phyloP scores from a whole-genome alignment of 2,113 vertebrate genomes.

The Micronisus gabar region DNA sequence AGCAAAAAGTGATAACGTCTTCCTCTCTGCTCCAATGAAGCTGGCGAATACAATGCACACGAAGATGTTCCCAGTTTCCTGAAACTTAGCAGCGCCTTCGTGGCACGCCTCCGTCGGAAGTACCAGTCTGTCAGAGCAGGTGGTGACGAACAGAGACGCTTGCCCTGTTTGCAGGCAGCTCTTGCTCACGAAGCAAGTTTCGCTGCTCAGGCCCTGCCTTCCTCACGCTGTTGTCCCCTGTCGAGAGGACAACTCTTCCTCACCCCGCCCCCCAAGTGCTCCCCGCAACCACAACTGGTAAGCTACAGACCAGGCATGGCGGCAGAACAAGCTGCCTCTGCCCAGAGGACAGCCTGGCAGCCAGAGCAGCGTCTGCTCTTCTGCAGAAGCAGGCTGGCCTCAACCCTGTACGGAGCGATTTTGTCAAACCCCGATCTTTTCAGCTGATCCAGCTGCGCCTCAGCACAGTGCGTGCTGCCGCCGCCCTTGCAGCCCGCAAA shows the following conservation, averaged over 20 bases:
- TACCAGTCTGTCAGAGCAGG: background rate
- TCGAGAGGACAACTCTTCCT: background rate
- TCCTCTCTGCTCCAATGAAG: background rate
- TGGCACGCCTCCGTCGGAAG: background rate
- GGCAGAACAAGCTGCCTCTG: background rate
- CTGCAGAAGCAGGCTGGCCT: background rate
- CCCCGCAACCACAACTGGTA: background rate
- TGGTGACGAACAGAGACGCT: background rate
- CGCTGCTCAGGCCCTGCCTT: background rate
- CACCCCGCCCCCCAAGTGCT: background rate
- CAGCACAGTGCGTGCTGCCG: fast-evolving
- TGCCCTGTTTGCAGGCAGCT: background rate
- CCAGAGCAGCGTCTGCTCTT: no score
- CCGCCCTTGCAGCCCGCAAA: background rate
- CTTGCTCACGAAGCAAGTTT: background rate
- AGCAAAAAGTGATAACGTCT: background rate
- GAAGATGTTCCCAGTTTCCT: background rate
- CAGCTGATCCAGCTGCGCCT: background rate
- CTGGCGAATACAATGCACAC: background rate
- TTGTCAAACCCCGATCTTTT: background rate
- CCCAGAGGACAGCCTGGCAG: background rate
- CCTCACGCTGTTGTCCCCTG: no score
- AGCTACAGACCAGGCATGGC: background rate
- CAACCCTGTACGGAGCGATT: background rate
- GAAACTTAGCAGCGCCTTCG: background rate